Evolutionary conservation across 2,888 invertebrate species (phyloP).

Genomic region (Pasiphila rectangulata): DNA sequence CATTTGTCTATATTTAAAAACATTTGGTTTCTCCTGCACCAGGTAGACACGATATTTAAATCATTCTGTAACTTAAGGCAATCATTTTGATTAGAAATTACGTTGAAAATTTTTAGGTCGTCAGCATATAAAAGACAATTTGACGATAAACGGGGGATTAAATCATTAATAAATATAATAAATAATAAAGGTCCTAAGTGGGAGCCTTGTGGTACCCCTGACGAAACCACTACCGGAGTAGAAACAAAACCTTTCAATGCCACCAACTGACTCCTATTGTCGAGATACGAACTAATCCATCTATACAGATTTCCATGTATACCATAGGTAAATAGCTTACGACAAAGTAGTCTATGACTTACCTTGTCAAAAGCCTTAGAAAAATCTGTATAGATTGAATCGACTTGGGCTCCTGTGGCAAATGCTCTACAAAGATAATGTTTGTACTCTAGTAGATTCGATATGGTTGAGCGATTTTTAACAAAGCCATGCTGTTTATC

Average conservation of each 20-base stretch:
- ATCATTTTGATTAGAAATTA: background rate
- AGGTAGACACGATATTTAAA: background rate
- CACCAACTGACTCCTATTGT: background rate
- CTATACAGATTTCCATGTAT: background rate
- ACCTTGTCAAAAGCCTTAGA: constrained; percentile 6
- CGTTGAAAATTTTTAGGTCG: background rate
- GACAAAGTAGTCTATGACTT: background rate
- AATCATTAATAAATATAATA: background rate
- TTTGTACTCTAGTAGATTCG: background rate
- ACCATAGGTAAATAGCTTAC: background rate
- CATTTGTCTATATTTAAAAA: background rate
- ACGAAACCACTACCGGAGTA: background rate
- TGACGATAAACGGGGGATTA: background rate
- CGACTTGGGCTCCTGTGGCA: background rate
- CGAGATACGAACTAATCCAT: background rate
- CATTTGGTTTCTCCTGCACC: background rate
- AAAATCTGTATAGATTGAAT: constrained; percentile 2
- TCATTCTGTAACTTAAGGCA: background rate
- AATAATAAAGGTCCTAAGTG: background rate
- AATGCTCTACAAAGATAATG: background rate
- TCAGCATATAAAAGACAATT: background rate
- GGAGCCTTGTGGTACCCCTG: background rate
- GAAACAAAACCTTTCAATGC: background rate
- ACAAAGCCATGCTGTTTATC: background rate
- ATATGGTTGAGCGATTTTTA: background rate